These are phyloP conservation scores for Coccyzus lansbergi DNA, from an alignment of 2,797 vertebrate genomes.

Conservation along the genomic window DNA sequence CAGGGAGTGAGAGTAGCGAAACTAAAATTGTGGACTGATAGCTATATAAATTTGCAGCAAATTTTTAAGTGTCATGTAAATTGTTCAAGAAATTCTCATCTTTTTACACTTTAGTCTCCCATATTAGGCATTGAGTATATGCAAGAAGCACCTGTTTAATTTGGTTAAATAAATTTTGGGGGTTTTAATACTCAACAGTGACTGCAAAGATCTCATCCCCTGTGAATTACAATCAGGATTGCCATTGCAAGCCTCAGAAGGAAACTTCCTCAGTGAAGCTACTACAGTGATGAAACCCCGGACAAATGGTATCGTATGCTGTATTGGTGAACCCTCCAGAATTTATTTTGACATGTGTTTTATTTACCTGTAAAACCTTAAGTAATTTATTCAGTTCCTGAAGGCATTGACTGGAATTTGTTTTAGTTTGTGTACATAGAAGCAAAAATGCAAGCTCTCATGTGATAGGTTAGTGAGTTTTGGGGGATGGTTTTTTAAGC, in stretches of 20 bases:
- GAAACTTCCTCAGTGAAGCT: slow-evolving; percentile 20
- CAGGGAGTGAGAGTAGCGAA: neutral
- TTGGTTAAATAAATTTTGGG: neutral
- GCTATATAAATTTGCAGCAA: neutral
- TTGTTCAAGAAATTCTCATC: neutral
- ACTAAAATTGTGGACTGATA: neutral
- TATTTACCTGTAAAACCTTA: neutral
- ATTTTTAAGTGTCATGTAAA: neutral
- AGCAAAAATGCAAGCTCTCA: neutral
- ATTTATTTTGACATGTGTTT: neutral
- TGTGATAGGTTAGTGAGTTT: neutral
- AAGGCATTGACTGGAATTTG: neutral
- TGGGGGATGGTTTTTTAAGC: neutral
- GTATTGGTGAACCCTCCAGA: neutral
- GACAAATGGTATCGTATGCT: slow-evolving; percentile 70
- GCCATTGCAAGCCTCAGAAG: neutral
- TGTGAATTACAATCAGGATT: slow-evolving; percentile 36
- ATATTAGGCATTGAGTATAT: neutral
- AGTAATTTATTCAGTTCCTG: neutral
- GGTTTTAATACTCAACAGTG: slow-evolving; percentile 53
- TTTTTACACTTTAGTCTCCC: neutral
- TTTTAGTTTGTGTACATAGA: neutral
- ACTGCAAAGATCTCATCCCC: slow-evolving; percentile 5
- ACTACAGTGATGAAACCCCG: slow-evolving; percentile 16
- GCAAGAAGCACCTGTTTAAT: neutral